Base-by-base conservation (phyloP, 2,113 vertebrate genomes). In the Rhinolophus sinicus region DNA sequence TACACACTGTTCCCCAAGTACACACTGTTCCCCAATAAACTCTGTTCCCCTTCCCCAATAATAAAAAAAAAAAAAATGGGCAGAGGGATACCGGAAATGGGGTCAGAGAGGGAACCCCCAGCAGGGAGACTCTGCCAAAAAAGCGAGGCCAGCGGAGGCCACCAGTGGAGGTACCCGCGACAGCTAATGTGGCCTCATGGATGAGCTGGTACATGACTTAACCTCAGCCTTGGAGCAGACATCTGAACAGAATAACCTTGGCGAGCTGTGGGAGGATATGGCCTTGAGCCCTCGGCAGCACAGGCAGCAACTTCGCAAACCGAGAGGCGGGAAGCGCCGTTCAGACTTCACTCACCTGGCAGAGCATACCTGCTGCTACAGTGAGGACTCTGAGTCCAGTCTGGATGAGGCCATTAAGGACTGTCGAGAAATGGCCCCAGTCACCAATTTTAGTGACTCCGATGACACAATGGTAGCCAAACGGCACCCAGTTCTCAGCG, bases 201-300 rank as follows among this genome's bases (percentile, higher is more conserved):
- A 99, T 98, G 99, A 99, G 97, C 98, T 99, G 98, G 99, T 99
- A 96, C 99, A 99, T 91, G 99, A 99, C 98, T 98, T 99, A 98
- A 99, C 99, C 69, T 99, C 99, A 83, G 99, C 99, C 69, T 98
- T 99, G 98, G 99, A 99, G 97, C 99, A 99, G 98, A 99, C 99
- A 87, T 99, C 99, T 3, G 99, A 99, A 96, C 99, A 99, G 97
- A 99, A 95, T 92, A 99, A 99, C 85, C 98, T 99, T 76, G 99
- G 99, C 58, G 99, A 99, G 96, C 98, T 99, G 92, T 99, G 99
- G 99, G 99, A 99, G 96, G 99, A 99, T 97, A 99, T 99, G 99
- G 98, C 99, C n/a, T 97, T 99, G 88, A 99, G 98, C 97, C 99
- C 99, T 0, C 98, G 99, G 94, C 99, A 99, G 93, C 99, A 99